A percentile compares a stretch with the other conserved stretches of the same genome.
Conservation (phyloP, 2,113 vertebrate species). For the Mirza zaza region DNA sequence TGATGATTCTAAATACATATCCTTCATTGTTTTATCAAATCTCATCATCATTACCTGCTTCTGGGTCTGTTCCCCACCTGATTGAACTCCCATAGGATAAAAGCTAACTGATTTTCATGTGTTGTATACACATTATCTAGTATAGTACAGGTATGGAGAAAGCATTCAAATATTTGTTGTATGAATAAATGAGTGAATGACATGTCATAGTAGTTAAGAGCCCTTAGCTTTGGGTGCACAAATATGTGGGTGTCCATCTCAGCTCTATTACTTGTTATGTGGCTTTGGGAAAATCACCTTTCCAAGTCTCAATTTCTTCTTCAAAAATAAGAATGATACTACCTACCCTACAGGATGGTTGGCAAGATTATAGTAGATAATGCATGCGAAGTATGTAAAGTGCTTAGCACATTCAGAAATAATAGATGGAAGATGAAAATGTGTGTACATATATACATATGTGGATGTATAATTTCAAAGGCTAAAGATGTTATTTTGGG, state of each 20-base stretch:
- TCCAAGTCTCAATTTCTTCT: slow-evolving; percentile 14
- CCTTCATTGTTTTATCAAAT: background rate
- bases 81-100: background rate
- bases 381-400: background rate
- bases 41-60: background rate
- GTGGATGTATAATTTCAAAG: background rate
- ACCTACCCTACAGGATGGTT: background rate
- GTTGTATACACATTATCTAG: background rate
- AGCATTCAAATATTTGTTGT: background rate
- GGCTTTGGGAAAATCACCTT: background rate
- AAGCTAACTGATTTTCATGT: background rate
- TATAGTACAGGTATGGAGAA: background rate
- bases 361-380: background rate
- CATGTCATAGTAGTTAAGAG: background rate
- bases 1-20: background rate
- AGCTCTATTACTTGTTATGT: background rate
- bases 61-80: background rate
- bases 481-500: background rate
- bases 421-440: background rate
- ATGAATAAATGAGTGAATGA: background rate
- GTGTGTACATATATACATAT: background rate
- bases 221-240: slow-evolving; percentile 4
- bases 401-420: background rate
- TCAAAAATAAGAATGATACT: background rate
- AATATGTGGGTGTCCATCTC: background rate